Evolutionary conservation across 2,888 invertebrate species (phyloP).

Genomic region (Galeruca laticollis): DNA sequence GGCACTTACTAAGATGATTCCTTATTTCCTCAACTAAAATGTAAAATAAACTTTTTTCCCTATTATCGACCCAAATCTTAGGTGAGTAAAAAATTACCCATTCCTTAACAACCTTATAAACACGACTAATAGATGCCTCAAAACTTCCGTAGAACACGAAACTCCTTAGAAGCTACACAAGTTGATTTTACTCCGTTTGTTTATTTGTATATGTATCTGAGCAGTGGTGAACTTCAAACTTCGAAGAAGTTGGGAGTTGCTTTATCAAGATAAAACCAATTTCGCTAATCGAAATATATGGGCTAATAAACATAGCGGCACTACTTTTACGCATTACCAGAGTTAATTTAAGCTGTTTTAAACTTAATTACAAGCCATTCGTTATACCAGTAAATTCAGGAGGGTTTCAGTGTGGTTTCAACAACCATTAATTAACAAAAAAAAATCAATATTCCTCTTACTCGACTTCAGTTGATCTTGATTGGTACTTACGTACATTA

Average conservation of each 20-base stretch:
- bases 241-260: conserved; percentile 29
- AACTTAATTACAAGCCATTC: conserved; percentile 37
- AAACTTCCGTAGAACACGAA: conserved; percentile 12
- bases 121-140: neutral
- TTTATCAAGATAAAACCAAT: conserved; percentile 46
- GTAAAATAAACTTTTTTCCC: too few species aligned
- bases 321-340: conserved; percentile 39
- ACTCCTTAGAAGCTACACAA: conserved; percentile 20
- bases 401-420: conserved; percentile 18
- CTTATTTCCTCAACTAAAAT: too few species aligned
- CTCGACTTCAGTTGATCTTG: neutral
- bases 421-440: conserved; percentile 1
- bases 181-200: conserved; percentile 19
- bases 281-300: conserved; percentile 44
- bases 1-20: too few species aligned
- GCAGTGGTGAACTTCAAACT: conserved; percentile 22
- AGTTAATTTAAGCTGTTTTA: conserved; percentile 39
- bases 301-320: conserved; percentile 38
- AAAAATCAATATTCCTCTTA: neutral
- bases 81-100: too few species aligned
- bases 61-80: too few species aligned
- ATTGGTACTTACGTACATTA: neutral
- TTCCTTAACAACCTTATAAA: neutral
- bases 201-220: conserved; percentile 12
- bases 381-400: conserved; percentile 29